Conservation (phyloP, 2,797 vertebrate genomes). For the Crenuchus spilurus region DNA sequence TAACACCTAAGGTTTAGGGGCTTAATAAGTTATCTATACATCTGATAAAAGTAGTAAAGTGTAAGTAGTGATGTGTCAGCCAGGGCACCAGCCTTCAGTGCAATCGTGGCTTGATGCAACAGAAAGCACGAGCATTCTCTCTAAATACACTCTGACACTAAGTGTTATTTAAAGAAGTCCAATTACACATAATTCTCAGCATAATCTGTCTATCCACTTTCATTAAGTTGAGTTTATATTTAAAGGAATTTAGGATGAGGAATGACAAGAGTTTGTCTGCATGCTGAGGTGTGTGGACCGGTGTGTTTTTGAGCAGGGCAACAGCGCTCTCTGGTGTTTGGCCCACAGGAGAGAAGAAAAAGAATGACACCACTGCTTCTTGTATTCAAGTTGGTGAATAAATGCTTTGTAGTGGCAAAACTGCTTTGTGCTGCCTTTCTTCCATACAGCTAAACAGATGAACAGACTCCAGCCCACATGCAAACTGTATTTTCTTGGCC, state of each 20-base stretch:
- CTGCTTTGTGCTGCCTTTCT: conserved; percentile 31
- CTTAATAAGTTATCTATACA: not conserved
- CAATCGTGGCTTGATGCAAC: conserved; percentile 27
- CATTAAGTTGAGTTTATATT: conserved; percentile 73
- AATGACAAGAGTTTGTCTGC: conserved; percentile 59
- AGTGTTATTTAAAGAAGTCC: conserved; percentile 76
- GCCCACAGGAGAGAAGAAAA: not conserved
- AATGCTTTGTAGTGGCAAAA: conserved; percentile 15
- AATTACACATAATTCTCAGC: conserved; percentile 74
- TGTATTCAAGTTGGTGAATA: not conserved
- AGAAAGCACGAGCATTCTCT: not conserved
- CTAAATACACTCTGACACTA: conserved; percentile 65
- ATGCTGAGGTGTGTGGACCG: conserved; percentile 30
- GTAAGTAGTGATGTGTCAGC: conserved; percentile 42
- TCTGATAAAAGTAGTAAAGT: conserved; percentile 46
- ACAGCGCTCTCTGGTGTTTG: conserved; percentile 70
- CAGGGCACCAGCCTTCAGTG: conserved; percentile 33
- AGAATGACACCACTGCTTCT: not conserved
- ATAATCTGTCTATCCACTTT: conserved; percentile 74
- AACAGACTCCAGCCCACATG: conserved; percentile 12
- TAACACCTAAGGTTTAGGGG: not conserved
- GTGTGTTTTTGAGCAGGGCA: conserved; percentile 57
- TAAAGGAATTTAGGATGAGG: conserved; percentile 61
- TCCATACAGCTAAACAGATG: conserved; percentile 11
- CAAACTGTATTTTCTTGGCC: conserved; percentile 2